Conservation (phyloP, 2,888 invertebrate species). For the Drosophila infuscata region DNA sequence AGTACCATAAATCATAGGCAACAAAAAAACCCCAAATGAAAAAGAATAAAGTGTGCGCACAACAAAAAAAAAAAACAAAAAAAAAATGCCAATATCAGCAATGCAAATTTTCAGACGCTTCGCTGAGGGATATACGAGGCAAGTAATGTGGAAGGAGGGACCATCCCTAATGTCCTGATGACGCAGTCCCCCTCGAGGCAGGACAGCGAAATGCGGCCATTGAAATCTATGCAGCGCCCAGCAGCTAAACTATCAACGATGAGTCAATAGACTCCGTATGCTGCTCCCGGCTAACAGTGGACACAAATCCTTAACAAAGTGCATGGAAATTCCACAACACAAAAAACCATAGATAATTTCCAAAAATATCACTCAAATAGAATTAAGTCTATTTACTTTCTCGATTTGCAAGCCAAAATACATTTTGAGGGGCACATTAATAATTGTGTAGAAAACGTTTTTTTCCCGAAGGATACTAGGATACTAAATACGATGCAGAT, state of each 20-base stretch:
- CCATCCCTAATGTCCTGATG: slow-evolving; percentile 62
- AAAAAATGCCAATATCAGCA: slow-evolving; percentile 73
- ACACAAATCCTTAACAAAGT: slow-evolving; percentile 37
- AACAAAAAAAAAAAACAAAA: slow-evolving; percentile 42
- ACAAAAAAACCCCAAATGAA: slow-evolving; percentile 33
- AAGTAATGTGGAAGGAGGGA: slow-evolving; percentile 20
- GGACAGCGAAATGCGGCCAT: slow-evolving; percentile 59
- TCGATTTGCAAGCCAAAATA: slow-evolving; percentile 25
- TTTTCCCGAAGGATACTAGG: neutral
- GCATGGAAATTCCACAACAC: slow-evolving; percentile 30
- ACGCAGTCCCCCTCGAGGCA: slow-evolving; percentile 70
- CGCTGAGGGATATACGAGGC: slow-evolving; percentile 31
- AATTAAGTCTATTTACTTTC: slow-evolving; percentile 19
- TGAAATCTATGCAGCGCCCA: slow-evolving; percentile 71
- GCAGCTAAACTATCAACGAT: slow-evolving; percentile 71
- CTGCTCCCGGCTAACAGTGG: slow-evolving; percentile 61
- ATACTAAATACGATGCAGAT: neutral
- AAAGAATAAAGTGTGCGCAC: slow-evolving; percentile 48
- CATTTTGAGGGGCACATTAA: neutral
- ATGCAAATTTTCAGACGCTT: slow-evolving; percentile 72
- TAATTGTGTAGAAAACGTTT: neutral
- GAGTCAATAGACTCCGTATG: slow-evolving; percentile 72
- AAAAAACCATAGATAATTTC: slow-evolving; percentile 27
- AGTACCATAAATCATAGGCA: slow-evolving; percentile 77
- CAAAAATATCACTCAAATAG: slow-evolving; percentile 20